These are phyloP conservation scores for Netelia inedita DNA, from an alignment of 2,888 invertebrate species.

Conservation along the genomic window DNA sequence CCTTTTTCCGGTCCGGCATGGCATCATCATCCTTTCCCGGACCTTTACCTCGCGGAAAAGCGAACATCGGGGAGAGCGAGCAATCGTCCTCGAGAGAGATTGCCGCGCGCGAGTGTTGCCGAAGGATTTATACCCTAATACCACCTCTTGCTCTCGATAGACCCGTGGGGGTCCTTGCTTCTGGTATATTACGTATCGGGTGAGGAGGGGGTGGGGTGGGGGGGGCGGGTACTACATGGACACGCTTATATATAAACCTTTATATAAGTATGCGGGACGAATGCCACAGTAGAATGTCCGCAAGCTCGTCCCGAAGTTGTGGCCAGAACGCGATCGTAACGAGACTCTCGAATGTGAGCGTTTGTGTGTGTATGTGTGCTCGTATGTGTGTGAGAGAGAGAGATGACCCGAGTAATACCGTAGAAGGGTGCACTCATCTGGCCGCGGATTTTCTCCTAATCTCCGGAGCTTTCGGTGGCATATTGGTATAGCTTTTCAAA, in stretches of 20 bases:
- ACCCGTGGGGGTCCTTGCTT: neutral
- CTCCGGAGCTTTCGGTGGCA: slow-evolving; percentile 27
- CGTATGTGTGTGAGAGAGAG: neutral
- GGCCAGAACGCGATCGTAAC: slow-evolving; percentile 44
- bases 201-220: too few relatives aligned
- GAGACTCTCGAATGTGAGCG: slow-evolving; percentile 47
- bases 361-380: too few relatives aligned
- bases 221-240: too few relatives aligned
- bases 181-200: neutral
- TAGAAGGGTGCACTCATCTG: slow-evolving; percentile 3
- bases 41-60: slow-evolving; percentile 18
- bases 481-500: slow-evolving; percentile 30
- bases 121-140: slow-evolving; percentile 61
- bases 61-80: neutral
- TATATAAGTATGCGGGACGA: too few relatives aligned
- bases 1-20: slow-evolving; percentile 25
- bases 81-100: slow-evolving; percentile 55
- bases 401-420: slow-evolving; percentile 11
- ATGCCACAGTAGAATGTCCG: too few relatives aligned
- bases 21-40: neutral
- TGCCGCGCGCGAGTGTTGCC: slow-evolving; percentile 47
- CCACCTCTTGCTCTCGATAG: slow-evolving; percentile 14
- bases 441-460: slow-evolving; percentile 31
- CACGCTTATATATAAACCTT: too few relatives aligned
- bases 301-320: slow-evolving; percentile 5